phyloP scores from a whole-genome alignment of 2,113 vertebrate genomes.

The Heptranchias perlo region DNA sequence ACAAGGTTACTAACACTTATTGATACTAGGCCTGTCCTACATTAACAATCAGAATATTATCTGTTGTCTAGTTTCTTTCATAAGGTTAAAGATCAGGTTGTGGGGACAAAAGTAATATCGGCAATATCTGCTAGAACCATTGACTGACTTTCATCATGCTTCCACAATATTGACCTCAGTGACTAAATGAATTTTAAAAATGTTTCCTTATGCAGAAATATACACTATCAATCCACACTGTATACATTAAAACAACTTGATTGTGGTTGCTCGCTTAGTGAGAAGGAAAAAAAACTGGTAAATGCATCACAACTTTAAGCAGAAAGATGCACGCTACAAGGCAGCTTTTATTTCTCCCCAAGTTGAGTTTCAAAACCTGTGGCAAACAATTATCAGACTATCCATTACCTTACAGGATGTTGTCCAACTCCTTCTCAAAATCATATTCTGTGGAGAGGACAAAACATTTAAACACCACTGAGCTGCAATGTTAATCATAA shows the following conservation, averaged over 20 bases:
- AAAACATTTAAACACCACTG: conserved; percentile 64
- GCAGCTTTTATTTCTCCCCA: not conserved
- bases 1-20: no score
- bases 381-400: conserved; percentile 61
- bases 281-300: not conserved
- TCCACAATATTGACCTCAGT: not conserved
- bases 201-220: not conserved
- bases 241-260: not conserved
- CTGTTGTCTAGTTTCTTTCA: not conserved
- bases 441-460: conserved; percentile 96
- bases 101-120: not conserved
- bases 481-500: not conserved
- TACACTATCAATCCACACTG: not conserved
- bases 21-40: not conserved
- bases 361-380: not conserved
- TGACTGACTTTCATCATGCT: not conserved
- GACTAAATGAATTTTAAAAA: not conserved
- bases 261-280: not conserved
- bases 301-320: not conserved
- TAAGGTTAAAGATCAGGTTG: not conserved
- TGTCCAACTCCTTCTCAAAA: conserved; percentile 99
- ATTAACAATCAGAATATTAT: not conserved
- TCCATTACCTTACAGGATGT: conserved; percentile 98
- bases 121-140: not conserved
- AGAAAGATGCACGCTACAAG: not conserved